These are phyloP conservation scores for Eurystomus glaucurus DNA, from an alignment of 2,797 vertebrate genomes.

Conservation along the genomic window DNA sequence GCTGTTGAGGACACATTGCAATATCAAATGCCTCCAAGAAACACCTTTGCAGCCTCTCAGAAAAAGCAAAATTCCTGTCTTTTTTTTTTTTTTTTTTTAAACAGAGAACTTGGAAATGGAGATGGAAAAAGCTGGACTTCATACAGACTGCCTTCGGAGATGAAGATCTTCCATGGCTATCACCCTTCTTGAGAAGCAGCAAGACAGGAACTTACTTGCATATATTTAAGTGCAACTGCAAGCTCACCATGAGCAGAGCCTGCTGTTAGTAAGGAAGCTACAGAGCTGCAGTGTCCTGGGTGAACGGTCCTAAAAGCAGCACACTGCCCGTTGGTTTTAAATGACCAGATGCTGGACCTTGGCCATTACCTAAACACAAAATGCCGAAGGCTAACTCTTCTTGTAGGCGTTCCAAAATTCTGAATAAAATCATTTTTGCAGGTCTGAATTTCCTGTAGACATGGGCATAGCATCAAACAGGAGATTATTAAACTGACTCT, in stretches of 20 bases:
- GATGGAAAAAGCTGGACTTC: neutral
- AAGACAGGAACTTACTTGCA: neutral
- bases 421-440: neutral
- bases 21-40: neutral
- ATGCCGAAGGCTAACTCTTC: neutral
- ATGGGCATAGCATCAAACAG: fast-evolving
- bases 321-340: fast-evolving
- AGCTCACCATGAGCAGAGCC: neutral
- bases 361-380: neutral
- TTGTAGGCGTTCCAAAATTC: neutral
- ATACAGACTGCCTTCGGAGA: neutral
- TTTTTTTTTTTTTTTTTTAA: neutral
- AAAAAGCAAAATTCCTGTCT: neutral
- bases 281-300: neutral
- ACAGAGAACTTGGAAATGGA: neutral
- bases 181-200: neutral
- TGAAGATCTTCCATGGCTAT: neutral
- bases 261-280: neutral
- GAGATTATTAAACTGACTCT: neutral
- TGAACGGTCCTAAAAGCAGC: neutral
- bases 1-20: neutral
- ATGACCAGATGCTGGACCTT: neutral
- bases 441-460: neutral
- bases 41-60: neutral
- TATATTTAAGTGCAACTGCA: neutral